A percentile compares a stretch with the other conserved stretches of the same genome.
Evolutionary conservation across 2,888 invertebrate species (phyloP).

Genomic region (Arenicola marina): DNA sequence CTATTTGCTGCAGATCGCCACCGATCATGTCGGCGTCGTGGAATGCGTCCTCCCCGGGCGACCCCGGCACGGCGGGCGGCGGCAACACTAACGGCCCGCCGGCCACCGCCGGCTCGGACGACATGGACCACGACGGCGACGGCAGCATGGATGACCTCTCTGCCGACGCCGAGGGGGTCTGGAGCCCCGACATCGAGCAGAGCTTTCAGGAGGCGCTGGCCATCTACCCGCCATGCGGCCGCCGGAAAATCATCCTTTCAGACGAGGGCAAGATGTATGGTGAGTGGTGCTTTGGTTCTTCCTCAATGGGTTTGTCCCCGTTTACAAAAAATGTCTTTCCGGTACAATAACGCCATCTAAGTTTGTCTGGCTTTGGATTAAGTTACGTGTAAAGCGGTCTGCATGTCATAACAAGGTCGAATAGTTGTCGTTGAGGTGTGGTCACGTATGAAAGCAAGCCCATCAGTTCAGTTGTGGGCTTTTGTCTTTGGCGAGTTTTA

Average conservation of each 20-base stretch:
- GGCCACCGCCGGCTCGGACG: neutral
- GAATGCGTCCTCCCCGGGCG: neutral
- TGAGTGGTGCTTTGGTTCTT: too few species aligned
- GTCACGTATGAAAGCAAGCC: too few species aligned
- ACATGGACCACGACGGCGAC: constrained; percentile 7
- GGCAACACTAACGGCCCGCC: neutral
- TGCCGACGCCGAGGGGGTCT: constrained; percentile 96
- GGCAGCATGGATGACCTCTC: constrained; percentile 72
- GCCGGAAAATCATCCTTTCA: constrained; percentile 98
- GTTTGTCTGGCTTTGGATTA: too few species aligned
- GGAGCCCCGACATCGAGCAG: constrained; percentile 99
- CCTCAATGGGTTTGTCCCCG: too few species aligned
- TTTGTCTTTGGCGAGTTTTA: too few species aligned
- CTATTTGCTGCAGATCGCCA: constrained; percentile 4
- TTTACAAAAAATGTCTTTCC: too few species aligned
- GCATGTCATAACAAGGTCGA: too few species aligned
- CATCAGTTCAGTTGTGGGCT: too few species aligned
- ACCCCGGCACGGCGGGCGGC: neutral
- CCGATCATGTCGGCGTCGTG: neutral
- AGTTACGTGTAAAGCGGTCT: too few species aligned
- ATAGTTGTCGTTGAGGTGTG: too few species aligned
- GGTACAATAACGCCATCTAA: too few species aligned
- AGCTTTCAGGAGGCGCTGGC: constrained; percentile 99
- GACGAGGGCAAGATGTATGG: constrained; percentile 99
- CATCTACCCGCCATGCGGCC: constrained; percentile 98